These are phyloP conservation scores for Rhinogobius similis DNA, from an alignment of 2,113 vertebrate species.

Conservation along the genomic window DNA sequence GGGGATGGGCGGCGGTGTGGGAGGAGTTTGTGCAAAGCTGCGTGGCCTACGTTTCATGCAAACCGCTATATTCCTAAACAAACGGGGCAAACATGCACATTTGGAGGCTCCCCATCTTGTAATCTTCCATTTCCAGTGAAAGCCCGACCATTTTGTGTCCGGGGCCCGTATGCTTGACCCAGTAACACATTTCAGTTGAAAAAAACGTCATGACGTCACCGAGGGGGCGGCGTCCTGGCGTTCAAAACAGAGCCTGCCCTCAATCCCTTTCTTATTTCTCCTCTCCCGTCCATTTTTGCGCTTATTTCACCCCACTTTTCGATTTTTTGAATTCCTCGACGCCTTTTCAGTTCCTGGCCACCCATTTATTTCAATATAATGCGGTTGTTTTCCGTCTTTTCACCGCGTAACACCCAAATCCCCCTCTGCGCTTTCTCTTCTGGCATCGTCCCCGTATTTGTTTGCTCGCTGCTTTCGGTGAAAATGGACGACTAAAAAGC, in stretches of 20 bases:
- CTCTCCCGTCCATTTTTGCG: conserved; percentile 50
- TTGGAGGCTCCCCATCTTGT: not conserved
- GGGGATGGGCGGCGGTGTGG: not conserved
- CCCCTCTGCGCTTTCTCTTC: conserved; percentile 12
- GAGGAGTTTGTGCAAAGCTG: not conserved
- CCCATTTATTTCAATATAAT: conserved; percentile 28
- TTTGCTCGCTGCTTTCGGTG: conserved; percentile 24
- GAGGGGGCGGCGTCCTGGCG: conserved; percentile 47
- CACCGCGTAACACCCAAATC: conserved; percentile 2
- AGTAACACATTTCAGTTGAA: conserved; percentile 70
- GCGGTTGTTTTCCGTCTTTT: conserved; percentile 21
- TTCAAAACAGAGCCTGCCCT: conserved; percentile 63
- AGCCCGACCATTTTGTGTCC: conserved; percentile 70
- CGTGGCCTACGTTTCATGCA: too few species aligned
- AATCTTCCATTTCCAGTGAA: conserved; percentile 62
- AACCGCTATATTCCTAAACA: not conserved
- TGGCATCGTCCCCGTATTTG: conserved; percentile 31
- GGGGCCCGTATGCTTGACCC: conserved; percentile 74
- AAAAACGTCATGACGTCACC: conserved; percentile 28
- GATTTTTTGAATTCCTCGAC: not conserved
- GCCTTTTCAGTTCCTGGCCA: not conserved
- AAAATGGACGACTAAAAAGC: conserved; percentile 43
- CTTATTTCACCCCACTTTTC: conserved; percentile 7
- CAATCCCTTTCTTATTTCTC: conserved; percentile 25
- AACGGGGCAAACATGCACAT: not conserved